Percentiles rank a stretch among this genome's conserved stretches.
These are phyloP conservation scores for Batillaria attramentaria DNA, from an alignment of 1,140 invertebrate genomes.

Conservation along the genomic window DNA sequence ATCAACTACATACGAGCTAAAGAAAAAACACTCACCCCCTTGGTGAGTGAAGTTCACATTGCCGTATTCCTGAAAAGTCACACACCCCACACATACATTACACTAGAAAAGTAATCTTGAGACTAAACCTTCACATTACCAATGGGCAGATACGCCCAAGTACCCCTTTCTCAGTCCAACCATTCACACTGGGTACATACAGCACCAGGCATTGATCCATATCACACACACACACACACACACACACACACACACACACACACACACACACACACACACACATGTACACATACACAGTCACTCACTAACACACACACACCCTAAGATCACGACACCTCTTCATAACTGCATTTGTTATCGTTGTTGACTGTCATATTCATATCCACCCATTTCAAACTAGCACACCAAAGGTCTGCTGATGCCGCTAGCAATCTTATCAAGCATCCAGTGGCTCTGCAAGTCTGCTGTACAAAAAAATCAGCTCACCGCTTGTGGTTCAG, in stretches of 20 bases:
- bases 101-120: too few species aligned
- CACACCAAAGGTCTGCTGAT: background rate
- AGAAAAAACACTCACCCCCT: too few species aligned
- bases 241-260: background rate
- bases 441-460: background rate
- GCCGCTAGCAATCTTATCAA: background rate
- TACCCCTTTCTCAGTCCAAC: too few species aligned
- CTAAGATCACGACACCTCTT: too few species aligned
- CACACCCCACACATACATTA: too few species aligned
- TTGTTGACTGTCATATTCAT: background rate
- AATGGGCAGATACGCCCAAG: too few species aligned
- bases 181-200: too few species aligned
- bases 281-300: background rate
- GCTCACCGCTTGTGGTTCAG: background rate
- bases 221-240: slow-evolving; percentile 7
- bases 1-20: too few species aligned
- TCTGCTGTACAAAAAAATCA: background rate
- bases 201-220: too few species aligned
- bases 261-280: background rate
- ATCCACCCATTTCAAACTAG: background rate
- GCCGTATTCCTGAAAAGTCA: too few species aligned
- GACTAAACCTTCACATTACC: too few species aligned
- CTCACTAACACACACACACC: slow-evolving; percentile 19
- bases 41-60: too few species aligned
- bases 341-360: background rate